Evolutionary conservation across 1,140 invertebrate genomes (phyloP).

Genomic region (Drosophila kohkoa): DNA sequence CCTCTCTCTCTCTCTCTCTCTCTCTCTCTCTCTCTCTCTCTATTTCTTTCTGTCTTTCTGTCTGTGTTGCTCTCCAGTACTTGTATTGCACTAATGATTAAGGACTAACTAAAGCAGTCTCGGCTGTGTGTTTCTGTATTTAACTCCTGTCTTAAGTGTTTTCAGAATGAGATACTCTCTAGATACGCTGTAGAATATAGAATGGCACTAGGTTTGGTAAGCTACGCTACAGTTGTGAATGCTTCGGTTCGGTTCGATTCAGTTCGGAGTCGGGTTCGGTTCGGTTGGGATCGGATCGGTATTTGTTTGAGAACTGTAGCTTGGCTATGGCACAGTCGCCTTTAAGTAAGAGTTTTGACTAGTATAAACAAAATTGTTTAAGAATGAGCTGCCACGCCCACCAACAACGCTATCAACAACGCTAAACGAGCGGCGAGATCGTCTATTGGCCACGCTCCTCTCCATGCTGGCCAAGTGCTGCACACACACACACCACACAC

Average conservation of each 20-base stretch:
- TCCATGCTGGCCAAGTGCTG: slow-evolving; percentile 58
- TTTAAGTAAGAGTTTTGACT: slow-evolving; percentile 78
- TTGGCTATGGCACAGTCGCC: slow-evolving; percentile 77
- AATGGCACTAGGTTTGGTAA: slow-evolving; percentile 52
- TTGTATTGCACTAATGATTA: slow-evolving; percentile 75
- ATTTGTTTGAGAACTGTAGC: slow-evolving; percentile 55
- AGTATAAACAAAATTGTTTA: slow-evolving; percentile 65
- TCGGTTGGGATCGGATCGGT: background rate
- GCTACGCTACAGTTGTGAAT: background rate
- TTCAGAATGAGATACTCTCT: slow-evolving; percentile 19
- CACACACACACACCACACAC: slow-evolving; percentile 32
- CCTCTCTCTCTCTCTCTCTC: background rate
- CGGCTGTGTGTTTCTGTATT: slow-evolving; percentile 61
- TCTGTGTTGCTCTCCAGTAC: slow-evolving; percentile 15
- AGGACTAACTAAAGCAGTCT: slow-evolving; percentile 81
- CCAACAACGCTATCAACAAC: slow-evolving; percentile 62
- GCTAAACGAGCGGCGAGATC: slow-evolving; percentile 76
- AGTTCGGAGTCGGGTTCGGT: background rate
- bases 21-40: background rate
- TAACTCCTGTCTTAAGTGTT: slow-evolving; percentile 20
- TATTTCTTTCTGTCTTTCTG: no score
- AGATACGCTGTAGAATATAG: slow-evolving; percentile 26
- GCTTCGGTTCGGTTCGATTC: background rate
- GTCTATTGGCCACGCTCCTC: slow-evolving; percentile 49
- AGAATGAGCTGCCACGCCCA: slow-evolving; percentile 44